A percentile compares a stretch with the other conserved stretches of the same genome.
These are phyloP conservation scores for Cotesia chilonis DNA, from an alignment of 1,140 invertebrate species.

Conservation along the genomic window DNA sequence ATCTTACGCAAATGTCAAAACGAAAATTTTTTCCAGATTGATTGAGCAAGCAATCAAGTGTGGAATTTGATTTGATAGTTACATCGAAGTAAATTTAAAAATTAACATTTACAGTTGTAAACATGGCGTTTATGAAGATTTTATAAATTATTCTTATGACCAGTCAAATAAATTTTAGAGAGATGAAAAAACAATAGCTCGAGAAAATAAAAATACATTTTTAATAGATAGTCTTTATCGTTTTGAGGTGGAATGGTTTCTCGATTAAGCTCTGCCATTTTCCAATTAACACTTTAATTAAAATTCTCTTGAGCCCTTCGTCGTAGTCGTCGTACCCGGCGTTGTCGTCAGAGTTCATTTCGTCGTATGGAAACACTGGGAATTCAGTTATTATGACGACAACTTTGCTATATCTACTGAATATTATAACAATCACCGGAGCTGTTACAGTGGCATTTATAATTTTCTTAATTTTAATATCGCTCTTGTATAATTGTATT, in stretches of 20 bases:
- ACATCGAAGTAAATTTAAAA: too few species aligned
- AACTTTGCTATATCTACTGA: neutral
- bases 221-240: slow-evolving; percentile 38
- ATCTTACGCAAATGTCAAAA: too few species aligned
- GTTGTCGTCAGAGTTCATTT: neutral
- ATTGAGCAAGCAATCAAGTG: too few species aligned
- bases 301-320: slow-evolving; percentile 44
- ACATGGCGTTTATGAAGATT: too few species aligned
- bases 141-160: too few species aligned
- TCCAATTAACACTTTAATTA: slow-evolving; percentile 61
- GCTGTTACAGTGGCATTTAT: neutral
- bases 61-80: too few species aligned
- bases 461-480: neutral
- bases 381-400: neutral
- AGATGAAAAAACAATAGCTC: slow-evolving; percentile 1
- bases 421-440: too few species aligned
- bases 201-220: slow-evolving; percentile 19
- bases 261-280: slow-evolving; percentile 51
- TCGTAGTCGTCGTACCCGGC: neutral
- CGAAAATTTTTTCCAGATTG: too few species aligned
- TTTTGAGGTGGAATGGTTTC: slow-evolving; percentile 39
- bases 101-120: too few species aligned
- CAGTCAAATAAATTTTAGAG: slow-evolving; percentile 12
- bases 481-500: neutral
- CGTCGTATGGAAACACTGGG: neutral